These are phyloP conservation scores for Papilio xuthus DNA, from an alignment of 1,140 invertebrate species.

Conservation along the genomic window DNA sequence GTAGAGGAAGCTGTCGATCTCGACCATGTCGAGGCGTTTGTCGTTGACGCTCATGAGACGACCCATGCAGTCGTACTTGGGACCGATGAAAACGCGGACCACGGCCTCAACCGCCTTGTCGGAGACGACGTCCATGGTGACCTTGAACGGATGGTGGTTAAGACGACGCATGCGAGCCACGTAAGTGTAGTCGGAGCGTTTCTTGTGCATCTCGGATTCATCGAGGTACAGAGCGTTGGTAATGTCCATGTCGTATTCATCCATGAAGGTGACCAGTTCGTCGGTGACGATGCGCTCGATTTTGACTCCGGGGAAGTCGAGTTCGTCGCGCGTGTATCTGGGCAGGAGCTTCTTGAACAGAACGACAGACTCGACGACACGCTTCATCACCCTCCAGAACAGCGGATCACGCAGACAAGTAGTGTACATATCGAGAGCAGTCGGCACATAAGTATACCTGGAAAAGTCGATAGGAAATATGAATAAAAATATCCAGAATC, in stretches of 20 bases:
- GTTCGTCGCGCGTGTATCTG: conserved; percentile 83
- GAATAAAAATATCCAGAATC: neutral
- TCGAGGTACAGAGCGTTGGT: conserved; percentile 83
- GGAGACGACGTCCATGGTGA: conserved; percentile 82
- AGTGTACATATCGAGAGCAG: conserved; percentile 70
- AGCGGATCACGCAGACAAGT: conserved; percentile 86
- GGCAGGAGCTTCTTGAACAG: conserved; percentile 80
- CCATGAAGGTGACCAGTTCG: conserved; percentile 87
- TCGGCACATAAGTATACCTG: conserved; percentile 76
- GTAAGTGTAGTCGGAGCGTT: conserved; percentile 72
- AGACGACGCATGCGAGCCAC: conserved; percentile 74
- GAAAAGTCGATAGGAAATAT: conserved; percentile 40
- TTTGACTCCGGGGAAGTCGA: conserved; percentile 83
- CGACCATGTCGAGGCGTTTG: conserved; percentile 84
- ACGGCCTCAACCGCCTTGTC: conserved; percentile 81
- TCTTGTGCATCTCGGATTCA: conserved; percentile 66
- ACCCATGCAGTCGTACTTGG: conserved; percentile 83
- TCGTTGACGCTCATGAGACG: conserved; percentile 79
- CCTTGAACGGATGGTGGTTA: conserved; percentile 83
- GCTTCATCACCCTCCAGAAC: conserved; percentile 85
- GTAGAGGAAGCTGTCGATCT: conserved; percentile 86
- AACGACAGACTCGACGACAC: conserved; percentile 78
- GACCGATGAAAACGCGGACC: conserved; percentile 83
- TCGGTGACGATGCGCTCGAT: conserved; percentile 84
- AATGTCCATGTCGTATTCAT: conserved; percentile 86